Evolutionary conservation across 2,888 invertebrate genomes (phyloP).

Genomic region (Noctua janthe): DNA sequence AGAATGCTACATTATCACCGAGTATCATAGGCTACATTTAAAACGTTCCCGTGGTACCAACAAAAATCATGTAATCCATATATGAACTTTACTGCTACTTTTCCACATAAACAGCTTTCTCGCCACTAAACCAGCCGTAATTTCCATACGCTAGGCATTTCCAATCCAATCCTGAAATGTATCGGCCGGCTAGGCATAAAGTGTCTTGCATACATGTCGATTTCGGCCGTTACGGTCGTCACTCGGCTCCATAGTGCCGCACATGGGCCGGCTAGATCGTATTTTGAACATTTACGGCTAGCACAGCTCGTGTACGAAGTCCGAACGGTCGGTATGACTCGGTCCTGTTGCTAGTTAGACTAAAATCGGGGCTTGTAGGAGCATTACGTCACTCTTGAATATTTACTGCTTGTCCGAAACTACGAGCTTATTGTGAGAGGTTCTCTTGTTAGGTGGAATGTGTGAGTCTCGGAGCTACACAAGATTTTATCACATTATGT

Average conservation of each 20-base stretch:
- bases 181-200: constrained; percentile 49
- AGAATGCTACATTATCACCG: too few relatives aligned
- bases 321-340: constrained; percentile 55
- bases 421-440: constrained; percentile 38
- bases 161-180: constrained; percentile 45
- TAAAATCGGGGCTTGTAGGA: constrained; percentile 31
- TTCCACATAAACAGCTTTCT: constrained; percentile 13
- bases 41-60: background rate
- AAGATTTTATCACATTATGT: background rate
- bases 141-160: constrained; percentile 30
- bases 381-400: constrained; percentile 50
- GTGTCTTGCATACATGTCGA: constrained; percentile 63
- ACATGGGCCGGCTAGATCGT: constrained; percentile 43
- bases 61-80: background rate
- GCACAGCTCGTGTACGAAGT: constrained; percentile 44
- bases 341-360: constrained; percentile 45
- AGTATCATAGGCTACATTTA: too few relatives aligned
- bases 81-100: background rate
- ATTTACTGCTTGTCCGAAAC: constrained; percentile 41
- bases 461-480: background rate
- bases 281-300: constrained; percentile 58
- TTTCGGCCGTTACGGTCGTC: constrained; percentile 62
- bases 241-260: constrained; percentile 51
- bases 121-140: constrained; percentile 4
- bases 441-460: background rate